Evolutionary conservation across 2,797 vertebrate species (phyloP).

Genomic region (Lepidocolaptes lacrymiger): DNA sequence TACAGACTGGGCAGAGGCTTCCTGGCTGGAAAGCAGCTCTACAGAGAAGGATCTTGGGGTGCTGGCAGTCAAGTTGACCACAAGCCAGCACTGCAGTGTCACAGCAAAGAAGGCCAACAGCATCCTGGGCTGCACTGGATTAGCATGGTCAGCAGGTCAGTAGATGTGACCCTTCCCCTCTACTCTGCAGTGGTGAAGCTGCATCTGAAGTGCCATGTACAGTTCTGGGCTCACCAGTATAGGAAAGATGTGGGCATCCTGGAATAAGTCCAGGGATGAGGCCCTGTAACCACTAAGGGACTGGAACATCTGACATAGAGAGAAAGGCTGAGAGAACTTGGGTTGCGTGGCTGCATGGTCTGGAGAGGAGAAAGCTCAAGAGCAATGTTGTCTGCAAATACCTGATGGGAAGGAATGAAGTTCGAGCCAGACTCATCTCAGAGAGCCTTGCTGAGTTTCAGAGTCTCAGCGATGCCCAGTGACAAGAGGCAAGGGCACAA

Average conservation of each 20-base stretch:
- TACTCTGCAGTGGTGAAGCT: background rate
- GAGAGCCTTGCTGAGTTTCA: background rate
- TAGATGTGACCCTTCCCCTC: background rate
- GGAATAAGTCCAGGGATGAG: background rate
- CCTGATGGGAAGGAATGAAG: background rate
- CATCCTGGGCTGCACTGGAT: background rate
- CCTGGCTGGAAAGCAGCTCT: background rate
- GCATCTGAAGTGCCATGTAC: rapidly evolving
- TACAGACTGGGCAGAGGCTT: background rate
- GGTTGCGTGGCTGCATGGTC: rapidly evolving
- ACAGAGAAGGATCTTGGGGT: background rate
- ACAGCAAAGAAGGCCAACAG: background rate
- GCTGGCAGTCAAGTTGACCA: background rate
- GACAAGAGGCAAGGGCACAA: background rate
- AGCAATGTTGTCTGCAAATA: background rate
- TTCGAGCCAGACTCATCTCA: background rate
- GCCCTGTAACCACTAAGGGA: rapidly evolving
- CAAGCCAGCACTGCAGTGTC: background rate
- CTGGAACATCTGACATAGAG: background rate
- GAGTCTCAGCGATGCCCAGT: background rate
- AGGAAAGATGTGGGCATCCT: background rate
- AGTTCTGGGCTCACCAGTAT: background rate
- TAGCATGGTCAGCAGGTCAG: background rate
- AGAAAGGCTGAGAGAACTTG: background rate
- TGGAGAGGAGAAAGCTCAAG: background rate